Evolutionary conservation across 2,113 vertebrate species (phyloP).

Genomic region (Cebidichthys violaceus): DNA sequence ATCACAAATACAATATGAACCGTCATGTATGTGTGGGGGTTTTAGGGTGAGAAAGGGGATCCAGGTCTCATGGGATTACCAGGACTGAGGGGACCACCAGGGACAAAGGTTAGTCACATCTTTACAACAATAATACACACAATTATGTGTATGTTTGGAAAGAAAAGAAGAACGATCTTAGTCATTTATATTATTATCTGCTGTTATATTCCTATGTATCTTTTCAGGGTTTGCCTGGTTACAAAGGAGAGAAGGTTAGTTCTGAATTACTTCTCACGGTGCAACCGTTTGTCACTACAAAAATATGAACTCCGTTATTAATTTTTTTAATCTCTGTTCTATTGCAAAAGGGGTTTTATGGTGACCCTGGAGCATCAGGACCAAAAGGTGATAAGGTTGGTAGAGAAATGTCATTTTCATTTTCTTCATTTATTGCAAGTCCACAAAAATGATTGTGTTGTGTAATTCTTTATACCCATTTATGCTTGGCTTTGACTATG

Average conservation of each 20-base stretch:
- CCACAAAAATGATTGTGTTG: not conserved
- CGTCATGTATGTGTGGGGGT: not conserved
- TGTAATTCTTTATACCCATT: not conserved
- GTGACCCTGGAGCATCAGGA: conserved; percentile 66
- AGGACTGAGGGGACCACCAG: conserved; percentile 92
- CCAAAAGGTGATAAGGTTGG: conserved; percentile 78
- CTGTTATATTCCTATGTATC: not conserved
- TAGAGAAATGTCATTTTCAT: not conserved
- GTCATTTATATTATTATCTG: not conserved
- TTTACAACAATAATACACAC: conserved; percentile 8
- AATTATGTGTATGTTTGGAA: not conserved
- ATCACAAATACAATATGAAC: not conserved
- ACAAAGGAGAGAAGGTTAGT: conserved; percentile 76
- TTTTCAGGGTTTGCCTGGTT: conserved; percentile 75
- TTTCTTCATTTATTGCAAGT: accelerated
- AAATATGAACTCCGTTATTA: not conserved
- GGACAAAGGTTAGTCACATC: conserved; percentile 86
- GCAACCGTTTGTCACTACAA: not conserved
- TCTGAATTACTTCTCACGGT: not conserved
- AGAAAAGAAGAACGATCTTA: not conserved
- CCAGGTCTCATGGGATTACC: conserved; percentile 91
- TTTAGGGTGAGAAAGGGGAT: conserved; percentile 95
- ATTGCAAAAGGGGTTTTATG: conserved; percentile 62
- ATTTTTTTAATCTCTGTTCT: not conserved
- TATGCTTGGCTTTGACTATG: not conserved